Evolutionary conservation across 2,888 invertebrate genomes (phyloP).

Genomic region (Blomia tropicalis): DNA sequence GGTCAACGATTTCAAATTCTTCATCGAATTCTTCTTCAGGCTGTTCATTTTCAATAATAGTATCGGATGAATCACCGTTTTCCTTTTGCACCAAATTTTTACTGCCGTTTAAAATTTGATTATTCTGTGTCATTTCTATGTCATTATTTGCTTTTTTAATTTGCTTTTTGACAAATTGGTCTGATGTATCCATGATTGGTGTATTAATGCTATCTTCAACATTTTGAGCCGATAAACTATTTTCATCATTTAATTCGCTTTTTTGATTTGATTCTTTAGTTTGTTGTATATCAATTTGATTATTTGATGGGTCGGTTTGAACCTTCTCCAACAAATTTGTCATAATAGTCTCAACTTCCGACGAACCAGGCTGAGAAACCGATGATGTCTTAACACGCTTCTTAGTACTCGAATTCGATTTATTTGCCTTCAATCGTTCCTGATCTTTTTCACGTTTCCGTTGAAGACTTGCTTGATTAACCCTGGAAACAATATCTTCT

Average conservation of each 20-base stretch:
- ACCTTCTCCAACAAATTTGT: neutral
- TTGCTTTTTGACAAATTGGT: neutral
- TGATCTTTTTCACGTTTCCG: slow-evolving; percentile 2
- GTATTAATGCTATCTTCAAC: neutral
- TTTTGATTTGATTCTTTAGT: neutral
- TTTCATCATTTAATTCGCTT: neutral
- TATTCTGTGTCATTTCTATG: neutral
- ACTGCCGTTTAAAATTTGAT: too few relatives aligned
- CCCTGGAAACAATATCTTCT: neutral
- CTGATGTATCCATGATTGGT: neutral
- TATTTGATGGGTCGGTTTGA: neutral
- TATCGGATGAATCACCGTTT: neutral
- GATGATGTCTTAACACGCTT: neutral
- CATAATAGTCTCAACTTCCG: neutral
- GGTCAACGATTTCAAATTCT: too few relatives aligned
- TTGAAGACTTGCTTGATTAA: neutral
- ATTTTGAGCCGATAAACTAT: neutral
- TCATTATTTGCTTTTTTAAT: neutral
- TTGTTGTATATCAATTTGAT: too few relatives aligned
- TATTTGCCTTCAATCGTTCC: neutral
- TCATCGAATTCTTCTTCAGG: neutral
- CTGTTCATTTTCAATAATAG: neutral
- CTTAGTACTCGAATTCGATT: neutral
- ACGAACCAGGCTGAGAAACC: neutral
- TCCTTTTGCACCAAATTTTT: neutral